Conservation (phyloP, 2,888 invertebrate species). For the Cerastis rubricosa region DNA sequence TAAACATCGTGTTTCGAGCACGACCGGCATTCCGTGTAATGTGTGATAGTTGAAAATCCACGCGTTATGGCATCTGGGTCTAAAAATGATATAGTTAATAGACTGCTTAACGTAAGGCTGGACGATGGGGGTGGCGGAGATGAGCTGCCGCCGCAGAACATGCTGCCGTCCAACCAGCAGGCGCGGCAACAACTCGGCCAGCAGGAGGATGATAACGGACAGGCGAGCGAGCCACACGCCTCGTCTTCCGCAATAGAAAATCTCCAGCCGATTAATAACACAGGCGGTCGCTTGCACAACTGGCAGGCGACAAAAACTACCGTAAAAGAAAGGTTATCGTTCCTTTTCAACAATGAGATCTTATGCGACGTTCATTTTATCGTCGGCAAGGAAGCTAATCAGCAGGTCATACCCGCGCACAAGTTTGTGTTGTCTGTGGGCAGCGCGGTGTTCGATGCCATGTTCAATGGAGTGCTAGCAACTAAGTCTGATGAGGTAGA, state of each 20-base stretch:
- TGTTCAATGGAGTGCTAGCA: slow-evolving; percentile 95
- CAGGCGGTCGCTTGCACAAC: slow-evolving; percentile 90
- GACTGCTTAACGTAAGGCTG: slow-evolving; percentile 82
- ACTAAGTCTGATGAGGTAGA: slow-evolving; percentile 93
- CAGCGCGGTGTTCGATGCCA: slow-evolving; percentile 96
- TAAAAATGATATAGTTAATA: slow-evolving; percentile 85
- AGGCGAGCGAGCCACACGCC: slow-evolving; percentile 77
- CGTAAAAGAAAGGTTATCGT: slow-evolving; percentile 94
- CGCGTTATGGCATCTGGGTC: slow-evolving; percentile 85
- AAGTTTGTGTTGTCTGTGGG: slow-evolving; percentile 95
- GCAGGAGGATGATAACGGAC: slow-evolving; percentile 82
- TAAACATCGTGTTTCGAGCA: slow-evolving; percentile 53
- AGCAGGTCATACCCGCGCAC: slow-evolving; percentile 94
- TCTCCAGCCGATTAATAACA: slow-evolving; percentile 84
- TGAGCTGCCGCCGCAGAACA: slow-evolving; percentile 88
- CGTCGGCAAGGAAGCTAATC: slow-evolving; percentile 93
- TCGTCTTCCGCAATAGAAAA: slow-evolving; percentile 84
- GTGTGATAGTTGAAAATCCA: slow-evolving; percentile 69
- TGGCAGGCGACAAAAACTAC: slow-evolving; percentile 95
- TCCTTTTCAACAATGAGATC: slow-evolving; percentile 89
- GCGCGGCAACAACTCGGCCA: slow-evolving; percentile 79
- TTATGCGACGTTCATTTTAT: slow-evolving; percentile 94
- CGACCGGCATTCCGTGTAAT: slow-evolving; percentile 74
- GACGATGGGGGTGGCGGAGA: slow-evolving; percentile 82
- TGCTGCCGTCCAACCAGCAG: slow-evolving; percentile 88